A percentile compares a stretch with the other conserved stretches of the same genome.
Conservation (phyloP, 1,140 invertebrate genomes). For the Eriocheir sinensis region DNA sequence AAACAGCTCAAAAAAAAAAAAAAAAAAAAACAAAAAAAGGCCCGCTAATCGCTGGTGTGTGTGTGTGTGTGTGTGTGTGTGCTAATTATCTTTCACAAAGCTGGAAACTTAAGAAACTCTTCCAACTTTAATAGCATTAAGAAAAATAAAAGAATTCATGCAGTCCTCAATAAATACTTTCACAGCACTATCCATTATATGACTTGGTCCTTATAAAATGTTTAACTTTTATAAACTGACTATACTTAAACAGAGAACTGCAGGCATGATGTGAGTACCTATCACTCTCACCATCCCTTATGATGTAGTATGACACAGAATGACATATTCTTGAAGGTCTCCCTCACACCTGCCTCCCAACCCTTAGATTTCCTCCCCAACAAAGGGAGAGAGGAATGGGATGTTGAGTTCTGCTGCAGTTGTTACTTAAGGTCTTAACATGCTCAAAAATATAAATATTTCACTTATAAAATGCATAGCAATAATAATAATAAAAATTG, state of each 20-base stretch:
- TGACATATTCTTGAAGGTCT: background rate
- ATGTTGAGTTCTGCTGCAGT: too few species aligned
- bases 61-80: constrained; percentile 22
- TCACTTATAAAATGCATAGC: too few species aligned
- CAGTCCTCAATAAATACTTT: constrained; percentile 55
- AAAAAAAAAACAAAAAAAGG: too few species aligned
- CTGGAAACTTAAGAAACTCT: background rate
- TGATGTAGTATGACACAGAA: background rate
- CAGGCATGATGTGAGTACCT: too few species aligned
- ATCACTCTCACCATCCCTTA: too few species aligned
- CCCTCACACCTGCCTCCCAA: background rate
- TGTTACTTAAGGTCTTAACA: too few species aligned
- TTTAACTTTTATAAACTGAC: background rate
- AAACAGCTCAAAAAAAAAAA: too few species aligned
- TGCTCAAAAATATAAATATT: too few species aligned
- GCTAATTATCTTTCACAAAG: background rate
- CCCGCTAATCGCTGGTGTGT: too few species aligned
- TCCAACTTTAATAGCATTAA: background rate
- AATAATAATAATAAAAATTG: too few species aligned
- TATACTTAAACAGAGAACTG: background rate
- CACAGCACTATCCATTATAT: constrained; percentile 37
- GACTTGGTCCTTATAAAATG: constrained; percentile 40
- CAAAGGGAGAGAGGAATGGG: too few species aligned
- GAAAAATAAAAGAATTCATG: background rate
- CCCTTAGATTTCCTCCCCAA: background rate